Conservation (phyloP, 2,888 invertebrate species). For the Plebejus melissa region DNA sequence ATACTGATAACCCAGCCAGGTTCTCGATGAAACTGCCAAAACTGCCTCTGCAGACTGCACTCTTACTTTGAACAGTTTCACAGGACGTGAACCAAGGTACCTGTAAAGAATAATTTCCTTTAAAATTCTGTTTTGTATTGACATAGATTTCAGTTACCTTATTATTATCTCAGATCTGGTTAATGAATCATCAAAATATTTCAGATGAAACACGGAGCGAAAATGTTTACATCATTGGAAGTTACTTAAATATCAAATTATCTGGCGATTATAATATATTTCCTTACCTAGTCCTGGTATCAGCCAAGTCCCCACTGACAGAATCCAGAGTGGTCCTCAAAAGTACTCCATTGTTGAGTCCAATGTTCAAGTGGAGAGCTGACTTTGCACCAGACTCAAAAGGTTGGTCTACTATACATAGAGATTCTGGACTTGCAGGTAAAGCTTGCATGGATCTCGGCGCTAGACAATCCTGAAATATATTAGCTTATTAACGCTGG, state of each 20-base stretch:
- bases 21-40: slow-evolving; percentile 97
- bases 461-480: slow-evolving; percentile 89
- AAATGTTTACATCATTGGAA: slow-evolving; percentile 63
- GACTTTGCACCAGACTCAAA: slow-evolving; percentile 83
- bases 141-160: not conserved
- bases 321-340: slow-evolving; percentile 96
- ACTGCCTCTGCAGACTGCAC: slow-evolving; percentile 99
- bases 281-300: slow-evolving; percentile 91
- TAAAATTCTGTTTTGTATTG: not conserved
- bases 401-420: slow-evolving; percentile 95
- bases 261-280: not conserved
- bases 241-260: not conserved
- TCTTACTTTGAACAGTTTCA: slow-evolving; percentile 95
- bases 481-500: slow-evolving; percentile 15
- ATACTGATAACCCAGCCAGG: slow-evolving; percentile 99
- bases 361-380: slow-evolving; percentile 96
- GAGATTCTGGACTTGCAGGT: slow-evolving; percentile 96
- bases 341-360: slow-evolving; percentile 96
- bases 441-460: slow-evolving; percentile 97
- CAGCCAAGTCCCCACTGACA: slow-evolving; percentile 96
- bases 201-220: slow-evolving; percentile 82
- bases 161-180: slow-evolving; percentile 67
- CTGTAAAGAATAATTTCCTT: slow-evolving; percentile 43
- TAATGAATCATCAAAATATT: slow-evolving; percentile 74
- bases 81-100: slow-evolving; percentile 96